Evolutionary conservation across 2,797 vertebrate species (phyloP).

Genomic region (Xiphophorus birchmanni): DNA sequence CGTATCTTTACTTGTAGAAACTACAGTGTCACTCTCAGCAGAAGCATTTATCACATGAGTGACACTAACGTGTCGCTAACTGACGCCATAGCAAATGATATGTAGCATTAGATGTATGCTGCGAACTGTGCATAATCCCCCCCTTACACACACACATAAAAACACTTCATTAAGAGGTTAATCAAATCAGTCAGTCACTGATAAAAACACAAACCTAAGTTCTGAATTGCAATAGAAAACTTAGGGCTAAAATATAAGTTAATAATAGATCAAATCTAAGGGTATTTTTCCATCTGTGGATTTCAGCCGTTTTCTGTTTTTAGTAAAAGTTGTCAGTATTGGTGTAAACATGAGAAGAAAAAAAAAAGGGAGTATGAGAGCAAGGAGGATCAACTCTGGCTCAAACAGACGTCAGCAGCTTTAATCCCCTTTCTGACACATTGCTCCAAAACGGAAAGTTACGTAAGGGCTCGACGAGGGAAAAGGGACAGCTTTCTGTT

Average conservation of each 20-base stretch:
- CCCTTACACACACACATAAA: slow-evolving; percentile 3
- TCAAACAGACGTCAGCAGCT: slow-evolving; percentile 68
- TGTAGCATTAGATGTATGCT: slow-evolving; percentile 40
- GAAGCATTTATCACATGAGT: slow-evolving; percentile 36
- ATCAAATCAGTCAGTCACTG: slow-evolving; percentile 28
- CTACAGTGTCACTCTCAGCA: slow-evolving; percentile 37
- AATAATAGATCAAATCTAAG: neutral
- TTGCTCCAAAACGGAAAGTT: slow-evolving; percentile 70
- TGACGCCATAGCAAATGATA: slow-evolving; percentile 7
- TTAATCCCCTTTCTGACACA: slow-evolving; percentile 79
- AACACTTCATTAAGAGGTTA: slow-evolving; percentile 32
- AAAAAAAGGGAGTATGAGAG: slow-evolving; percentile 43
- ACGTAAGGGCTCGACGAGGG: slow-evolving; percentile 59
- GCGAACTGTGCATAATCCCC: slow-evolving; percentile 45
- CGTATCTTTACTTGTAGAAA: neutral
- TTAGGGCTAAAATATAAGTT: neutral
- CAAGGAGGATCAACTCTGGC: slow-evolving; percentile 59
- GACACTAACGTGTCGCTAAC: slow-evolving; percentile 17
- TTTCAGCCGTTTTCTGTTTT: slow-evolving; percentile 13
- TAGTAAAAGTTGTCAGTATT: slow-evolving; percentile 20
- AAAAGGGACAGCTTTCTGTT: slow-evolving; percentile 28
- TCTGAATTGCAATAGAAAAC: neutral
- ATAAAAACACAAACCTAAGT: slow-evolving; percentile 4
- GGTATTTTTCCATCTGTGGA: neutral
- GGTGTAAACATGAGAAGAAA: slow-evolving; percentile 15